phyloP scores from a whole-genome alignment of 2,113 vertebrate species.

The Rhabdornis inornatus region DNA sequence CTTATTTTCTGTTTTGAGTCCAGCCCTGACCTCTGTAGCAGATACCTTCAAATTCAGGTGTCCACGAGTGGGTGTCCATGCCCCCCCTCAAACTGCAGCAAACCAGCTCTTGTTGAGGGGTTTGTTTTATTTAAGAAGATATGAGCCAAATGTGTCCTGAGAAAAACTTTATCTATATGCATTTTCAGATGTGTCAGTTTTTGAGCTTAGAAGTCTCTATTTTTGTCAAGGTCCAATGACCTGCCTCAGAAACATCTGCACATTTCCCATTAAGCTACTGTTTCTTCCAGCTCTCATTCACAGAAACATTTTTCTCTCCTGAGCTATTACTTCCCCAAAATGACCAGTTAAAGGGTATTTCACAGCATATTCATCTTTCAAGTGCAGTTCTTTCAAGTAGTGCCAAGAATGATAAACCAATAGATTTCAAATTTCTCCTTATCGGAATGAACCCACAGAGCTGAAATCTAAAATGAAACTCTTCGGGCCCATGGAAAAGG shows the following conservation, averaged over 20 bases:
- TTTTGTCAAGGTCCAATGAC: neutral
- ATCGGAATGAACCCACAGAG: neutral
- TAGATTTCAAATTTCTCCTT: neutral
- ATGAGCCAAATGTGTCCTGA: neutral
- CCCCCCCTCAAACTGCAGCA: neutral
- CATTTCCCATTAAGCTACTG: neutral
- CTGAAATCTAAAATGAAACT: constrained; percentile 20
- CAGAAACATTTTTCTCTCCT: constrained; percentile 11
- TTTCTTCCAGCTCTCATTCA: neutral
- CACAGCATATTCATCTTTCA: constrained; percentile 35
- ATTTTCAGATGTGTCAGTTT: neutral
- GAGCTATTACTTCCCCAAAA: constrained; percentile 2
- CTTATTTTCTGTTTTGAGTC: neutral
- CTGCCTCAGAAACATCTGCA: neutral
- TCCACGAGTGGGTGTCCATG: too few relatives aligned
- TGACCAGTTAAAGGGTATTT: constrained; percentile 27
- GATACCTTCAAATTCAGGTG: neutral
- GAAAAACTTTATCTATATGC: neutral
- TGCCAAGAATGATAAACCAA: constrained; percentile 41
- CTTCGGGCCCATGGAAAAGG: neutral
- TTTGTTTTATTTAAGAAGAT: neutral
- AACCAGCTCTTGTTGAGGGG: neutral
- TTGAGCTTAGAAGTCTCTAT: neutral
- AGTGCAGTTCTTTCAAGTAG: constrained; percentile 19
- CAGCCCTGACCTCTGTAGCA: neutral